Conservation (phyloP, 1,140 invertebrate species). For the Drosophila ananassae region DNA sequence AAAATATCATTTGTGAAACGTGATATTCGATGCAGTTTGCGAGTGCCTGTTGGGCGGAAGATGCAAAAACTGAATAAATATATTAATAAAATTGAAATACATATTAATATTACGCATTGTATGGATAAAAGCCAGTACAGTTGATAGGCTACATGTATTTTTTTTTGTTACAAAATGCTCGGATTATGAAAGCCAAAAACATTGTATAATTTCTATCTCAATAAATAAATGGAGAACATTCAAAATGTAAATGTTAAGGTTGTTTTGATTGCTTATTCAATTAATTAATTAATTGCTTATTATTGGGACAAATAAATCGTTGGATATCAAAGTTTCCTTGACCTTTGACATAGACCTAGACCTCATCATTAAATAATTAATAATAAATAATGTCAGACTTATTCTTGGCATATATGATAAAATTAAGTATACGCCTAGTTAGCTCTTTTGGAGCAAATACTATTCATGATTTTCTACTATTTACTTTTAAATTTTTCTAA, state of each 20-base stretch:
- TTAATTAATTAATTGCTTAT: too few relatives aligned
- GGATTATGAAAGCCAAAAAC: slow-evolving; percentile 20
- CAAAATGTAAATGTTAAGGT: background rate
- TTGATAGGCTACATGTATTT: slow-evolving; percentile 5
- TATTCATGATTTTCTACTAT: too few relatives aligned
- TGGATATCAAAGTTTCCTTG: too few relatives aligned
- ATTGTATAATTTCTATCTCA: slow-evolving; percentile 17
- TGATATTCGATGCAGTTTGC: slow-evolving; percentile 46
- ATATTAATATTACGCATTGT: slow-evolving; percentile 16
- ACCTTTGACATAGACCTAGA: too few relatives aligned
- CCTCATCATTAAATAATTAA: too few relatives aligned
- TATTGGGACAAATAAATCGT: too few relatives aligned
- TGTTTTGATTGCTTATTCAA: background rate
- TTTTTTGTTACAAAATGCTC: slow-evolving; percentile 7
- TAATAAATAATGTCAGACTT: too few relatives aligned
- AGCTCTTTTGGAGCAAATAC: too few relatives aligned
- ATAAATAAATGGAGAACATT: slow-evolving; percentile 20
- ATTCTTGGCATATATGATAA: too few relatives aligned
- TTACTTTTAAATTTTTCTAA: too few relatives aligned
- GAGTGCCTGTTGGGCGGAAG: slow-evolving; percentile 17
- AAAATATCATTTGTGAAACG: slow-evolving; percentile 22
- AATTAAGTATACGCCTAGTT: too few relatives aligned
- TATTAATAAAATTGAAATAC: slow-evolving; percentile 7
- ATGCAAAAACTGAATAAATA: slow-evolving; percentile 25
- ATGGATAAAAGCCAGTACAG: slow-evolving; percentile 31